Conservation (phyloP, 2,113 vertebrate species). For the Scomber scombrus region DNA sequence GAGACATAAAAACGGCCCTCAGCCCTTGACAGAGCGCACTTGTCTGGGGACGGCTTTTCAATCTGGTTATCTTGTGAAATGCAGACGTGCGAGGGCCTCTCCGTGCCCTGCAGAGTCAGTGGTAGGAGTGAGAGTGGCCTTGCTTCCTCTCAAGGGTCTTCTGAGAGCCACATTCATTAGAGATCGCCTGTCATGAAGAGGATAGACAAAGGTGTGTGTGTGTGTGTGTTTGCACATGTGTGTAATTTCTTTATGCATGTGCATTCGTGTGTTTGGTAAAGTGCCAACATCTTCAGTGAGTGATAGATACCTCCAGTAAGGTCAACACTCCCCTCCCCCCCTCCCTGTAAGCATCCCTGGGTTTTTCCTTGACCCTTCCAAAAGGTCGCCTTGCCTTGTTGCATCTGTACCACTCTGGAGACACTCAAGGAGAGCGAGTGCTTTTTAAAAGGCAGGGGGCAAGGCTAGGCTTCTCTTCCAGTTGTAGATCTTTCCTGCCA, state of each 20-base stretch:
- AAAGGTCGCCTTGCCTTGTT: conserved; percentile 75
- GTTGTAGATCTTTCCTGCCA: conserved; percentile 74
- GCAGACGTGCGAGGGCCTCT: conserved; percentile 59
- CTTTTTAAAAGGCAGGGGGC: conserved; percentile 71
- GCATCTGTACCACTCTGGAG: conserved; percentile 78
- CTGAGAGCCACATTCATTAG: conserved; percentile 63
- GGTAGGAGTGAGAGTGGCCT: conserved; percentile 58
- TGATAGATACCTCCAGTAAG: conserved; percentile 72
- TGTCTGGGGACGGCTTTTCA: conserved; percentile 71
- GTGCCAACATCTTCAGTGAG: conserved; percentile 72
- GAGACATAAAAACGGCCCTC: conserved; percentile 64
- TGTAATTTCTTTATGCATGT: conserved; percentile 29
- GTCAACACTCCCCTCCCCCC: conserved; percentile 47
- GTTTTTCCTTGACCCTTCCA: conserved; percentile 80
- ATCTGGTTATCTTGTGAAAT: conserved; percentile 73
- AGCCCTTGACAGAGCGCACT: conserved; percentile 68
- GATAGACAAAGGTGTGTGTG: conserved; percentile 39
- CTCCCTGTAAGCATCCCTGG: conserved; percentile 60
- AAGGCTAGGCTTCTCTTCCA: conserved; percentile 72
- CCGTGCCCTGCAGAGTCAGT: conserved; percentile 49
- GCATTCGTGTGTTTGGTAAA: conserved; percentile 43
- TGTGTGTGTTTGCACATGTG: background rate
- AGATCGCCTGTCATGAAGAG: conserved; percentile 59
- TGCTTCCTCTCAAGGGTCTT: conserved; percentile 69
- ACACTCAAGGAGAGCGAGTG: conserved; percentile 78